Evolutionary conservation across 2,113 vertebrate species (phyloP).

Genomic region (Myiozetetes cayanensis): DNA sequence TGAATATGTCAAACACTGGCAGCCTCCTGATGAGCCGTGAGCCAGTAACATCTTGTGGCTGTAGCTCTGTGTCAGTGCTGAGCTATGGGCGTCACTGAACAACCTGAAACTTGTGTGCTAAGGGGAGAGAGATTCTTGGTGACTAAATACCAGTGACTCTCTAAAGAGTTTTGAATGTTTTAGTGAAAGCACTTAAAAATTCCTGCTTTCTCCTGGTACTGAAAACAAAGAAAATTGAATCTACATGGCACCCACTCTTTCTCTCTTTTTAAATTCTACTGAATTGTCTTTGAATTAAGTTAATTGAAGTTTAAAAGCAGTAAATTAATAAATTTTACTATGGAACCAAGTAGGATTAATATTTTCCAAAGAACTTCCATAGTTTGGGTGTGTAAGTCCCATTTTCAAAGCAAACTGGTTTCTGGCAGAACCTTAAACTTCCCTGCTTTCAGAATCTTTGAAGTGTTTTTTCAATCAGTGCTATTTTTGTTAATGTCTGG

Average conservation of each 20-base stretch:
- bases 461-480: neutral
- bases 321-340: neutral
- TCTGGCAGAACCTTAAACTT: neutral
- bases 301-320: neutral
- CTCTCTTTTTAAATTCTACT: neutral
- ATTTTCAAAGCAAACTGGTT: neutral
- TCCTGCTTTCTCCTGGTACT: neutral
- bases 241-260: neutral
- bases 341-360: neutral
- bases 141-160: neutral
- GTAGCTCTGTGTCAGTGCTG: neutral
- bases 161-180: neutral
- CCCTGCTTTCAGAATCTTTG: neutral
- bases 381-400: neutral
- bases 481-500: neutral
- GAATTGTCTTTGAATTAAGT: neutral
- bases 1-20: fast-evolving
- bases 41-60: neutral
- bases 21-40: neutral
- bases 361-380: neutral
- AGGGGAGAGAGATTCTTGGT: neutral
- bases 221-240: neutral
- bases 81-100: fast-evolving
- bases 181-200: neutral
- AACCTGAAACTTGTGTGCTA: neutral